phyloP scores from a whole-genome alignment of 2,113 vertebrate genomes.

The Ceuthmochares aereus region DNA sequence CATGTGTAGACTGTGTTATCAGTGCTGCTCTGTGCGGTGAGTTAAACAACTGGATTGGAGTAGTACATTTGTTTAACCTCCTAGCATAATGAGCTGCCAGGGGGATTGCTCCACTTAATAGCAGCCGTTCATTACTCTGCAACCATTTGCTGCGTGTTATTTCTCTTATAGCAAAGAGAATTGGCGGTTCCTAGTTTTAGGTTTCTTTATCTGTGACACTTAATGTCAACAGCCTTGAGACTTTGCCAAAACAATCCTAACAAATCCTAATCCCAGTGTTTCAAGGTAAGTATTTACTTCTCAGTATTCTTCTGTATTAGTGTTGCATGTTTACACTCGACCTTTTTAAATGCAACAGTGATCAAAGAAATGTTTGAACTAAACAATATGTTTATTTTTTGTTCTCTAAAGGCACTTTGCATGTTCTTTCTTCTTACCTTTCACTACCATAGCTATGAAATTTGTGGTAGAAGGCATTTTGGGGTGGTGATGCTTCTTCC shows the following conservation, averaged over 20 bases:
- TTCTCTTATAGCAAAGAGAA: conserved; percentile 66
- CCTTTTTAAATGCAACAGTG: conserved; percentile 50
- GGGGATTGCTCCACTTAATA: conserved; percentile 74
- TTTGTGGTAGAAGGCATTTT: conserved; percentile 24
- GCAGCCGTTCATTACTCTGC: conserved; percentile 69
- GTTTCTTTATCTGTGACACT: conserved; percentile 59
- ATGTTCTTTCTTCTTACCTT: conserved; percentile 47
- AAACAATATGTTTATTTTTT: conserved; percentile 19
- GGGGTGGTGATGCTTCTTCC: conserved; percentile 34
- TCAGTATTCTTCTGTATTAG: conserved; percentile 67
- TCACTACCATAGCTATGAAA: conserved; percentile 16
- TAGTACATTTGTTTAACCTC: conserved; percentile 75
- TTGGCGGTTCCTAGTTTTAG: conserved; percentile 46
- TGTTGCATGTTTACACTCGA: conserved; percentile 70
- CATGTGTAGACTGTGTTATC: neutral
- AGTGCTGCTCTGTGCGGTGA: conserved; percentile 12
- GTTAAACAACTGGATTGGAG: conserved; percentile 68
- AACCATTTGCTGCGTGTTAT: conserved; percentile 64
- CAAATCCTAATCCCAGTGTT: conserved; percentile 66
- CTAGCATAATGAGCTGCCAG: conserved; percentile 72
- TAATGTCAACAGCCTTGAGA: conserved; percentile 66
- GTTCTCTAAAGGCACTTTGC: conserved; percentile 48
- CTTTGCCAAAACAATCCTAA: conserved; percentile 69
- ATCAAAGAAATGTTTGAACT: conserved; percentile 47
- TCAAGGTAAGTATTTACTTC: conserved; percentile 72